These are phyloP conservation scores for Sciaenops ocellatus DNA, from an alignment of 2,797 vertebrate genomes.

Conservation along the genomic window DNA sequence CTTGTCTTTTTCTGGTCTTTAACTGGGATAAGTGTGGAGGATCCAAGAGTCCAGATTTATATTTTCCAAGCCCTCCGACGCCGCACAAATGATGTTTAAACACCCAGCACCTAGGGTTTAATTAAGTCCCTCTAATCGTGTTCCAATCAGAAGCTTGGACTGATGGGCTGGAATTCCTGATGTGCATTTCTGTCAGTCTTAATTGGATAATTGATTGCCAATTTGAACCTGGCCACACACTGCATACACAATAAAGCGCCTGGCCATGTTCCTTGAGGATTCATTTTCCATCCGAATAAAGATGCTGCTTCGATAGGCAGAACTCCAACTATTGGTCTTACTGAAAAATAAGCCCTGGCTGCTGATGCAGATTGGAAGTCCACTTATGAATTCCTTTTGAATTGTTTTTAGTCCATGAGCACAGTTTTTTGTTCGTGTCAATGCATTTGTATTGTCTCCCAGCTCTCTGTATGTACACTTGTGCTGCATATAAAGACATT, in stretches of 20 bases:
- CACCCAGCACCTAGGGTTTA: conserved; percentile 88
- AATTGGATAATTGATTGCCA: conserved; percentile 93
- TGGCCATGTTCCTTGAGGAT: conserved; percentile 87
- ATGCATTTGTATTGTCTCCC: conserved; percentile 36
- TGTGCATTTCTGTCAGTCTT: conserved; percentile 91
- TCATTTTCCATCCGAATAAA: conserved; percentile 88
- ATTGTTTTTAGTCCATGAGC: conserved; percentile 54
- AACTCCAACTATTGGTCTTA: conserved; percentile 82
- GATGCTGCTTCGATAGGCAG: conserved; percentile 86
- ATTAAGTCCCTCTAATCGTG: conserved; percentile 90
- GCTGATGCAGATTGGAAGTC: conserved; percentile 65
- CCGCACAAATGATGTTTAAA: conserved; percentile 88
- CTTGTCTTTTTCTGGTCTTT: conserved; percentile 41
- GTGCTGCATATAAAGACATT: background rate
- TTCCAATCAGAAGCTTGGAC: conserved; percentile 88
- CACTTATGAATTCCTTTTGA: conserved; percentile 70
- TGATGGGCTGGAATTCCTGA: conserved; percentile 89
- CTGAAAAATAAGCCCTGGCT: conserved; percentile 77
- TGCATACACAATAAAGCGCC: conserved; percentile 89
- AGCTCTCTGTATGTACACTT: conserved; percentile 17
- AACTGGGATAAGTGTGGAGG: conserved; percentile 61
- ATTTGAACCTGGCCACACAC: conserved; percentile 90
- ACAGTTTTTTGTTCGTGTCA: conserved; percentile 46
- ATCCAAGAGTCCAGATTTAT: conserved; percentile 78
- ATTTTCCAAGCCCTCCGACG: conserved; percentile 82